A percentile compares a stretch with the other conserved stretches of the same genome.
Conservation (phyloP, 2,113 vertebrate species). For the Rissa tridactyla region DNA sequence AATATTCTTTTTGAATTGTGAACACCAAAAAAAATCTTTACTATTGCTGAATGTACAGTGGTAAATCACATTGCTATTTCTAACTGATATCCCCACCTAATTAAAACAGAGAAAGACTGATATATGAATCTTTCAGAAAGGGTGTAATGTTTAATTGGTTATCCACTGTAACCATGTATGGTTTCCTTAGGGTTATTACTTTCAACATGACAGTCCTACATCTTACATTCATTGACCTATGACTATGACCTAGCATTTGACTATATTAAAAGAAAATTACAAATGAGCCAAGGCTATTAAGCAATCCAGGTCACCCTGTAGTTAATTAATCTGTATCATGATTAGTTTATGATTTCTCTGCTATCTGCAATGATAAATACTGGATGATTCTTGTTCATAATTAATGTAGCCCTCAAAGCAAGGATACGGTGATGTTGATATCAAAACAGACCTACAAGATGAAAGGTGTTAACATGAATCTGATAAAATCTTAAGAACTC, state of each 20-base stretch:
- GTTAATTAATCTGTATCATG: not conserved
- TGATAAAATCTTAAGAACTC: not conserved
- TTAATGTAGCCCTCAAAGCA: slow-evolving; percentile 19
- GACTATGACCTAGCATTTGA: not conserved
- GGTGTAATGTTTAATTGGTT: slow-evolving; percentile 10
- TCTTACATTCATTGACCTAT: not conserved
- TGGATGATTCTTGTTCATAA: not conserved
- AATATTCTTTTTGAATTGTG: not conserved
- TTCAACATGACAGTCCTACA: not conserved
- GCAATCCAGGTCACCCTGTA: not conserved
- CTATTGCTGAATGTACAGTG: not conserved
- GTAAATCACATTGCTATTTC: not conserved
- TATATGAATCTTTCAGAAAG: not conserved
- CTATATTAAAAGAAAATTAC: not conserved
- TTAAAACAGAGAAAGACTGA: not conserved
- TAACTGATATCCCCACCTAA: not conserved
- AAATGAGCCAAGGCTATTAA: not conserved
- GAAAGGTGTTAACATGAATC: not conserved
- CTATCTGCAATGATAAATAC: not conserved
- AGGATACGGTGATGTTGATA: not conserved
- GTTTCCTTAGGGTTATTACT: not conserved
- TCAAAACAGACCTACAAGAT: slow-evolving; percentile 3
- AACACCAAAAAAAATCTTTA: not conserved
- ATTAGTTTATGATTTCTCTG: slow-evolving; percentile 2
- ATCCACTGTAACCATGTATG: not conserved